Evolutionary conservation across 1,140 invertebrate species (phyloP), one percentile per base, ranked within the genome.

Genomic region (Drosophila pseudoobscura): DNA sequence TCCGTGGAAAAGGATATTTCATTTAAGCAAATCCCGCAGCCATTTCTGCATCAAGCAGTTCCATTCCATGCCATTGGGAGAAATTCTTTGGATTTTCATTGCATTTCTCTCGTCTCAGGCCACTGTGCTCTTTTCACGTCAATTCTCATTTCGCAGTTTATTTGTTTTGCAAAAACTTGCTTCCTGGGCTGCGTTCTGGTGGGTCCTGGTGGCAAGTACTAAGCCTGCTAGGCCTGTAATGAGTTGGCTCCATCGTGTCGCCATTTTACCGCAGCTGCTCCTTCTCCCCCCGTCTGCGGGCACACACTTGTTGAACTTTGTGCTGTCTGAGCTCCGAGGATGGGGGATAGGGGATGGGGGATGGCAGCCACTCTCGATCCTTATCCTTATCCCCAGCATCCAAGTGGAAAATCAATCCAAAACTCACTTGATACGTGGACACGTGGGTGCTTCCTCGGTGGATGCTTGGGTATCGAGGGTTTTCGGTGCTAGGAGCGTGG

Each of bases 381-480:
- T 13, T 13, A 39, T 39, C 35, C 35, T 39, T 39, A 13, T 13
- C 11, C 11, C 9, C 31, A 35, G 35, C 4, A 59, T 24, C 29
- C 39, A 4, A 39, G 57, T 52, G 47, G 44, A 79, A 79, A 79
- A 79, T 79, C 77, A 80, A 75, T 79, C 70, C 63, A 75, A 75
- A 39, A 74, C 60, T 75, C 63, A 63, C 63, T 74, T 45, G 35
- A 39, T 39, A 11, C 35, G 11, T 13, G 35, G 11, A 39, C 35
- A 39, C 35, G 35, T 39, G 35, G 35, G 4, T 13, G 35, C 11
- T 39, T 11, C 11, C 11, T 39, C 1, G 35, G 35, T 5, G 39
- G 24, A 5, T 26, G 24, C 24, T 26, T 26, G 22, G 11, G 20
- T 29, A 31, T 29, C 39, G 20, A 15, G 26, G 39, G n/a, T 31